Evolutionary conservation across 2,797 vertebrate genomes (phyloP).

Genomic region (Hoplostethus mediterraneus): DNA sequence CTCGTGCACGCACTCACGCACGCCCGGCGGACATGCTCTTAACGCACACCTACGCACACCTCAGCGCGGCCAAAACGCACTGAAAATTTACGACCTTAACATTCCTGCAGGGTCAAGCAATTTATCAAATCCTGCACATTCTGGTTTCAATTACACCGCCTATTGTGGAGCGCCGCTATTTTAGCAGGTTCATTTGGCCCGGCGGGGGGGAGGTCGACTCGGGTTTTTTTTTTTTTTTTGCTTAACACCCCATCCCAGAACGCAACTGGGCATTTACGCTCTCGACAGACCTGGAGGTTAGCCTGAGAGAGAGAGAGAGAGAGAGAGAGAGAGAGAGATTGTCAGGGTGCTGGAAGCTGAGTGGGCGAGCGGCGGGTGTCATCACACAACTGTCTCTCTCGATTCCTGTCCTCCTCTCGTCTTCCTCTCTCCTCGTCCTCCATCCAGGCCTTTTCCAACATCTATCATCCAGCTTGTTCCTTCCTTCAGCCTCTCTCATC

Average conservation of each 20-base stretch:
- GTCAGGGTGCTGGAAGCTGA: conserved; percentile 47
- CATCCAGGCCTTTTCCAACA: conserved; percentile 40
- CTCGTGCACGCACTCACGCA: conserved; percentile 26
- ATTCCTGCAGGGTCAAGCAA: conserved; percentile 98
- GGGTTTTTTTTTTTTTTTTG: conserved; percentile 77
- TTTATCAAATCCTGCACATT: conserved; percentile 99
- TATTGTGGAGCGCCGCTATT: conserved; percentile 96
- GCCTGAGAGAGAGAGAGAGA: conserved; percentile 56
- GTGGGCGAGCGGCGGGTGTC: conserved; percentile 67
- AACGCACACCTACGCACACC: conserved; percentile 73
- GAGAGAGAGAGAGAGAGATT: conserved; percentile 64
- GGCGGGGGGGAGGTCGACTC: conserved; percentile 91
- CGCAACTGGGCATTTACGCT: conserved; percentile 87
- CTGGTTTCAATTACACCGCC: conserved; percentile 99
- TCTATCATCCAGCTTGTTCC: conserved; percentile 52
- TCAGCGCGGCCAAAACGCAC: conserved; percentile 85
- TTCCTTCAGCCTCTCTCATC: conserved; percentile 52
- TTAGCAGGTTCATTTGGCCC: conserved; percentile 99
- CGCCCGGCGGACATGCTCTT: conserved; percentile 49
- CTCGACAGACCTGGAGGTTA: conserved; percentile 40
- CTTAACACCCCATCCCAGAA: conserved; percentile 89
- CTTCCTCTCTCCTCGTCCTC: conserved; percentile 42
- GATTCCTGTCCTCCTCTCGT: conserved; percentile 49
- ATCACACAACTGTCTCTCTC: conserved; percentile 67
- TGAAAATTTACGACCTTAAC: conserved; percentile 97